These are phyloP conservation scores for Cryptus viduatorius DNA, from an alignment of 2,888 invertebrate species.

Conservation along the genomic window DNA sequence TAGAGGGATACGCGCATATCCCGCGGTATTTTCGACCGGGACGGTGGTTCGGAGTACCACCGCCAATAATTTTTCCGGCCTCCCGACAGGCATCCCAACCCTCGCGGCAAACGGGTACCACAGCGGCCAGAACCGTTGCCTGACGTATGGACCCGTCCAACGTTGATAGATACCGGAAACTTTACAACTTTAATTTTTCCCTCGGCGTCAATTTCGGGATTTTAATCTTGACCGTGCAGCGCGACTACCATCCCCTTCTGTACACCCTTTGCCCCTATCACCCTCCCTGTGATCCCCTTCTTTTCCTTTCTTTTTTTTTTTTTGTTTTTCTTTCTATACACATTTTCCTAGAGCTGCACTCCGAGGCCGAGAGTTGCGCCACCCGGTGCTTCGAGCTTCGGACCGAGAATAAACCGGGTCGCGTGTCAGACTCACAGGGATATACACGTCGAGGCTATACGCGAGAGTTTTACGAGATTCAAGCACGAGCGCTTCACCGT, in stretches of 20 bases:
- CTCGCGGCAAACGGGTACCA: slow-evolving; percentile 47
- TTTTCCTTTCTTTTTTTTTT: neutral
- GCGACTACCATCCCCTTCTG: neutral
- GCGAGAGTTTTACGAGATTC: slow-evolving; percentile 44
- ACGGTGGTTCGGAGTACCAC: slow-evolving; percentile 53
- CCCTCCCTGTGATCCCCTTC: neutral
- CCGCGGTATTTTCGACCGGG: slow-evolving; percentile 49
- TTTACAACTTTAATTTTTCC: slow-evolving; percentile 79
- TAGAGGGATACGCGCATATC: slow-evolving; percentile 34
- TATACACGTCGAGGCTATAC: slow-evolving; percentile 25
- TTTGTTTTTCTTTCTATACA: neutral
- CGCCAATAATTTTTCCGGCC: slow-evolving; percentile 75
- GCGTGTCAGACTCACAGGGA: slow-evolving; percentile 42
- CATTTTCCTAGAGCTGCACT: neutral
- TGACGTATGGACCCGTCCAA: slow-evolving; percentile 80
- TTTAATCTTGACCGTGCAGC: slow-evolving; percentile 74
- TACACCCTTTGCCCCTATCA: slow-evolving; percentile 4
- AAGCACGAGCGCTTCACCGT: slow-evolving; percentile 17
- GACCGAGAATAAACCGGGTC: slow-evolving; percentile 53
- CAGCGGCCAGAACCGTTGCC: slow-evolving; percentile 71
- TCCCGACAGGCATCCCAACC: slow-evolving; percentile 55
- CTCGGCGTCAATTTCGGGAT: slow-evolving; percentile 75
- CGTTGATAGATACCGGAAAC: slow-evolving; percentile 80
- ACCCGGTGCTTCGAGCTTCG: slow-evolving; percentile 46
- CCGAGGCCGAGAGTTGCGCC: slow-evolving; percentile 11